Percentiles rank a stretch among this genome's conserved stretches.
These are phyloP conservation scores for Melipona quadrifasciata DNA, from an alignment of 1,140 invertebrate species.

Conservation along the genomic window DNA sequence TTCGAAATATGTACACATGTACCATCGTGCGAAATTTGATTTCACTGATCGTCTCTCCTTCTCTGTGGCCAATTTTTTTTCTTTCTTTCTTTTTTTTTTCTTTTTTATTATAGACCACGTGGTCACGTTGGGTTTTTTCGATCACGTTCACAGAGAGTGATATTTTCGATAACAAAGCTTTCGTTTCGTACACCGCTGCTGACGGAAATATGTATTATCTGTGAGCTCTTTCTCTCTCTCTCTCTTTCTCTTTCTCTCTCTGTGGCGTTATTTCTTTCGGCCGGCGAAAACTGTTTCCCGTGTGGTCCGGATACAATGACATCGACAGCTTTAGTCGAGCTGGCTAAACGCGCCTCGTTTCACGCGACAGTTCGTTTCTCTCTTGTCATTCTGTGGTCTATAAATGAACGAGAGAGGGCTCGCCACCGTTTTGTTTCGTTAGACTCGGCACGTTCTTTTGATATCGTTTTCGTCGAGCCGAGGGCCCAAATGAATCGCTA, in stretches of 20 bases:
- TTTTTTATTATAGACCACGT: conserved; percentile 20
- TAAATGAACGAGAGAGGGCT: neutral
- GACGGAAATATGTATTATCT: conserved; percentile 18
- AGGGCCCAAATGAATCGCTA: neutral
- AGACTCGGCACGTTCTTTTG: neutral
- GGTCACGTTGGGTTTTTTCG: neutral
- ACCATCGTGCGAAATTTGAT: neutral
- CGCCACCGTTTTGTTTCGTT: neutral
- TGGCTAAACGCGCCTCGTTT: conserved; percentile 9
- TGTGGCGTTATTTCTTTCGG: neutral
- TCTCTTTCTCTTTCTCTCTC: too few species aligned
- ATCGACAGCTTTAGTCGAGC: conserved; percentile 3
- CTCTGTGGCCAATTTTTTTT: neutral
- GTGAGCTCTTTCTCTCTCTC: neutral
- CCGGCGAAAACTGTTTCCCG: conserved; percentile 14
- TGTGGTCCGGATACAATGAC: neutral
- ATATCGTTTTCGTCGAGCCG: neutral
- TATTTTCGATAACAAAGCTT: neutral
- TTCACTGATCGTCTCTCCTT: too few species aligned
- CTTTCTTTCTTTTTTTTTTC: neutral
- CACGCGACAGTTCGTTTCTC: conserved; percentile 3
- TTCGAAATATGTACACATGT: neutral
- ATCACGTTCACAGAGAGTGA: neutral
- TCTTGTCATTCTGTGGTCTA: conserved; percentile 1
- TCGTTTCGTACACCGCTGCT: neutral